Evolutionary conservation across 1,140 invertebrate species (phyloP), one percentile per base, ranked within the genome.

Genomic region (Panulirus ornatus): DNA sequence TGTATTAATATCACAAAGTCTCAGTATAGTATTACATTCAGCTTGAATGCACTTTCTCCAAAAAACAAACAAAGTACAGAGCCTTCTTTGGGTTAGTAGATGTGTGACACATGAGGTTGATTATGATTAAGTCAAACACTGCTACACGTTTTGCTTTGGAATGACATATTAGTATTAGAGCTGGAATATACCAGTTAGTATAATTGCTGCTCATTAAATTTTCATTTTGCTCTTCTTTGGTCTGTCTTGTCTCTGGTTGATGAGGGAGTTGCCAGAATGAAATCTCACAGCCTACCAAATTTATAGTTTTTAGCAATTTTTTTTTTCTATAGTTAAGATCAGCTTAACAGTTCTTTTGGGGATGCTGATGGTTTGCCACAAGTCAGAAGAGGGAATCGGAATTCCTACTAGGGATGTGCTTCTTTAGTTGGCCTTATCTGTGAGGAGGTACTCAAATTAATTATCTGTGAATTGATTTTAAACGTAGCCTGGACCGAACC

Each of bases 261-360:
- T 66, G 30, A 8, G 58, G 30, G 22, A 22, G 5, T 22, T 66
- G 5, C 30, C 9, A 30, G n/a, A 6, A 66, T 3, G 58, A 22
- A 9, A 30, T 16, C 11, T 8, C n/a, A n/a, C n/a, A n/a, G n/a
- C n/a, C n/a, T n/a, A n/a, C n/a, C n/a, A n/a, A n/a, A n/a, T n/a
- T n/a, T n/a, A n/a, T n/a, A n/a, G 36, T 40, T 34, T 58, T 38
- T 81, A 58, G 78, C 38, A 71, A 27, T 22, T 27, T 11, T 42
- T 66, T 44, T 36, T 38, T 5, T 47, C 73, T 36, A 2, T 47
- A 84, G 83, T 71, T 42, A 30, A 84, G 83, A 73, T 71, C 27
- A 5, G 2, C 30, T 44, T 47, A 14, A 51, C 16, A 73, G 40
- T 27, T 34, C 9, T 36, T 40, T 84, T 42, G 63, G 71, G 40